Conservation (phyloP, 2,888 invertebrate genomes). For the Ophraella communa region DNA sequence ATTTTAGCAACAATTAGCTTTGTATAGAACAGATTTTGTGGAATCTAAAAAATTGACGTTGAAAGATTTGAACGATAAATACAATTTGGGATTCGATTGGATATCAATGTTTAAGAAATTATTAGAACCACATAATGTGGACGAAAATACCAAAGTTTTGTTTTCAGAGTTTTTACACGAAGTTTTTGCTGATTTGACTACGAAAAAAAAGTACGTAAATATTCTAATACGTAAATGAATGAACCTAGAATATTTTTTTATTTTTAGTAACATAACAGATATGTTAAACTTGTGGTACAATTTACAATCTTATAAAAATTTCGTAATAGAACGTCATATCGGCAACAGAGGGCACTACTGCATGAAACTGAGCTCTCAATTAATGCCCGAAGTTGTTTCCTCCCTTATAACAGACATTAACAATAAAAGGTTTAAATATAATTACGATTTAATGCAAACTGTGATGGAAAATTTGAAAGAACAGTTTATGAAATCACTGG, state of each 20-base stretch:
- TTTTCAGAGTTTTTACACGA: conserved; percentile 1
- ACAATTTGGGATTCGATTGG: conserved; percentile 19
- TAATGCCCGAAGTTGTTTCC: conserved; percentile 25
- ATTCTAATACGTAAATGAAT: neutral
- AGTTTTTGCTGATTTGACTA: neutral
- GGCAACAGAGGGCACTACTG: conserved; percentile 12
- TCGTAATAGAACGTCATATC: conserved; percentile 4
- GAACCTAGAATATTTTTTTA: too few species aligned
- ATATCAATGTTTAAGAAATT: conserved; percentile 18
- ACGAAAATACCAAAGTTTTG: conserved; percentile 7
- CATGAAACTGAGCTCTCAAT: conserved; percentile 16
- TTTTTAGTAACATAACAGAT: conserved; percentile 15
- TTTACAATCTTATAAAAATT: conserved; percentile 18
- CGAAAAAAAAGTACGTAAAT: neutral
- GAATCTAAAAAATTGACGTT: conserved; percentile 1
- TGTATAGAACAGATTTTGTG: neutral
- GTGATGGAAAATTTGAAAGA: neutral
- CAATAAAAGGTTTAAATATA: neutral
- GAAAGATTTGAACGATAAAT: conserved; percentile 4
- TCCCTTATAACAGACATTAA: conserved; percentile 3
- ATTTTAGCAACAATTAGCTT: conserved; percentile 8
- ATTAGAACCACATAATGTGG: neutral
- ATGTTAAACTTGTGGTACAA: conserved; percentile 26
- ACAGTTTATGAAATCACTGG: conserved; percentile 1
- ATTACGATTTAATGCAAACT: neutral